These are phyloP conservation scores for Pyrocephalus nanus DNA, from an alignment of 2,797 vertebrate genomes.

Conservation along the genomic window DNA sequence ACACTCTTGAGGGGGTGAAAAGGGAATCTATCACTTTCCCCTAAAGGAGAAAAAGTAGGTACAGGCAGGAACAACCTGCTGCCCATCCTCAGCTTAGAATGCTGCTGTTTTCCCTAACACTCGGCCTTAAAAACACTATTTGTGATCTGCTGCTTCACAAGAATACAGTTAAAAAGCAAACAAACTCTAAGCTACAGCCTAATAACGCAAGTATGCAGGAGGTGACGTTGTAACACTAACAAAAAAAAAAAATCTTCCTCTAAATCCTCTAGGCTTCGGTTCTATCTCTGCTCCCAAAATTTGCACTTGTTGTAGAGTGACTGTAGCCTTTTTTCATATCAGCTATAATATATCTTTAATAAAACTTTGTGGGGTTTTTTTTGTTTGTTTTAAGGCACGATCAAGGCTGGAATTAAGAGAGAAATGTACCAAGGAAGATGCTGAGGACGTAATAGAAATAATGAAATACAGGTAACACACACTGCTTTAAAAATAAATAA, in stretches of 20 bases:
- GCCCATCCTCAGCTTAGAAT: neutral
- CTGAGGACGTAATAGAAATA: slow-evolving; percentile 95
- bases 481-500: neutral
- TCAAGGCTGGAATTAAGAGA: slow-evolving; percentile 93
- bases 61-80: neutral
- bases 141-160: neutral
- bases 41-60: neutral
- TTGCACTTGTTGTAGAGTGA: neutral
- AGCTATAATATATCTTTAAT: neutral
- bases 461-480: slow-evolving; percentile 94
- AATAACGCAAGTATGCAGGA: neutral
- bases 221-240: neutral
- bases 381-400: slow-evolving; percentile 82
- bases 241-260: neutral
- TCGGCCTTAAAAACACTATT: neutral
- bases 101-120: neutral
- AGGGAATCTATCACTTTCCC: neutral
- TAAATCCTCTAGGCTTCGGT: neutral
- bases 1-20: neutral
- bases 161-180: neutral
- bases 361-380: accelerated
- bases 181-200: neutral
- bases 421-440: slow-evolving; percentile 87
- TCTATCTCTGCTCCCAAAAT: neutral
- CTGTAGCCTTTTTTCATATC: neutral